Evolutionary conservation across 64 coral and sea anemone species (phyloP).

Genomic region (Hydrozoanthus tunicans): DNA sequence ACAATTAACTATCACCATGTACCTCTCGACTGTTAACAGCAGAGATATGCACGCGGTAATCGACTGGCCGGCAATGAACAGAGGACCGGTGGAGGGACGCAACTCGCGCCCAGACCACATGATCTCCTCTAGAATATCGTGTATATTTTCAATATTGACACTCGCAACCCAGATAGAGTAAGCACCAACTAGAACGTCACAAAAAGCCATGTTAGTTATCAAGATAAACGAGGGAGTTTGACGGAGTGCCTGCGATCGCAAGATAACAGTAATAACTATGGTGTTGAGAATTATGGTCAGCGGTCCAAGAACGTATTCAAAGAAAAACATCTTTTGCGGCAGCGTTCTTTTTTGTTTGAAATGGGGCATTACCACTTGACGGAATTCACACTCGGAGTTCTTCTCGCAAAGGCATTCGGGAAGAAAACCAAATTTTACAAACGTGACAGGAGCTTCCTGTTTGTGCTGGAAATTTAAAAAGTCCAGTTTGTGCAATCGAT

Average conservation of each 20-base stretch:
- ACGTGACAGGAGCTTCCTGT: conserved; percentile 50
- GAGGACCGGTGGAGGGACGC: conserved; percentile 73
- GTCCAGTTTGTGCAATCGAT: conserved; percentile 42
- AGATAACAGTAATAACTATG: conserved; percentile 48
- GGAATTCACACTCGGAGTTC: conserved; percentile 74
- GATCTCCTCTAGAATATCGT: conserved; percentile 70
- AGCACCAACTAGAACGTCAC: conserved; percentile 67
- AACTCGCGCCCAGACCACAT: conserved; percentile 82
- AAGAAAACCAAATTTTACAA: conserved; percentile 67
- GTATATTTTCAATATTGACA: conserved; percentile 66
- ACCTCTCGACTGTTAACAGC: conserved; percentile 85
- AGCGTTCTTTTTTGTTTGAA: conserved; percentile 47
- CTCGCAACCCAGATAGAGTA: conserved; percentile 71
- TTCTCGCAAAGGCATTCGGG: conserved; percentile 79
- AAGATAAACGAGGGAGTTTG: conserved; percentile 66
- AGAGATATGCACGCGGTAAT: conserved; percentile 78
- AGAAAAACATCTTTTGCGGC: conserved; percentile 69
- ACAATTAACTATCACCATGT: conserved; percentile 76
- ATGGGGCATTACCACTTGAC: conserved; percentile 81
- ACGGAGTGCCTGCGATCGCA: conserved; percentile 52
- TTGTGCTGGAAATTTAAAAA: conserved; percentile 43
- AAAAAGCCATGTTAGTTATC: conserved; percentile 62
- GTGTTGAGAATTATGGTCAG: conserved; percentile 70
- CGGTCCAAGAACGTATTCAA: conserved; percentile 62
- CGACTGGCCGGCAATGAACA: conserved; percentile 81